Evolutionary conservation across 2,888 invertebrate species (phyloP).

Genomic region (Zaprionus obscuricornis): DNA sequence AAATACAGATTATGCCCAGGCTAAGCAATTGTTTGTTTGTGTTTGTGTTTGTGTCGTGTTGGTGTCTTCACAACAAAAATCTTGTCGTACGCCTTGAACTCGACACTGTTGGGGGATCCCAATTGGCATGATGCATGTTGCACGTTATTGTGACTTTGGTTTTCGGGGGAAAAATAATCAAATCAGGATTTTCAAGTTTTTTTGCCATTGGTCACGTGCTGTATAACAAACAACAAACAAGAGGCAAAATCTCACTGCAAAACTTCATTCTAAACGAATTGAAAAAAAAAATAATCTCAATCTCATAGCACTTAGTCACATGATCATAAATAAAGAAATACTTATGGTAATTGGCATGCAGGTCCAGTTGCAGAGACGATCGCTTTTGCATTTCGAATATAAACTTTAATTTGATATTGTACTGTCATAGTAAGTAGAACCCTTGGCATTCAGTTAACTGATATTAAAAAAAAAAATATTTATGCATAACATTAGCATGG

Average conservation of each 20-base stretch:
- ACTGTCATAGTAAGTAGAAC: background rate
- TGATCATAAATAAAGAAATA: too few species aligned
- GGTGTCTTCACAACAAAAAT: too few species aligned
- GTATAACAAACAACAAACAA: slow-evolving; percentile 12
- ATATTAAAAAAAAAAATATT: slow-evolving; percentile 10
- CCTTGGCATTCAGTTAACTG: slow-evolving; percentile 12
- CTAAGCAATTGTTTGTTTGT: too few species aligned
- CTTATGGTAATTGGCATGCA: slow-evolving; percentile 5
- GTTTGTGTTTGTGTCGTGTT: too few species aligned
- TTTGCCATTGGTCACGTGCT: slow-evolving; percentile 25
- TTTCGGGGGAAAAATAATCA: slow-evolving; percentile 21
- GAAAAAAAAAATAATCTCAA: slow-evolving; percentile 6
- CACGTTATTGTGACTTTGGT: background rate
- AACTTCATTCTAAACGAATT: slow-evolving; percentile 25
- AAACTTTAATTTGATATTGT: background rate
- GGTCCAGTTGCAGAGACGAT: slow-evolving; percentile 9
- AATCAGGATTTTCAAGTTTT: slow-evolving; percentile 36
- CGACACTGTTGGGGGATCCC: slow-evolving; percentile 13
- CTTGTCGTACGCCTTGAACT: slow-evolving; percentile 1
- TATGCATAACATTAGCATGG: background rate
- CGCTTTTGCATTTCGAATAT: too few species aligned
- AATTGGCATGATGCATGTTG: background rate
- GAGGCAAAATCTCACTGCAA: slow-evolving; percentile 13
- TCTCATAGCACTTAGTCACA: slow-evolving; percentile 48
- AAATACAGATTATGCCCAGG: too few species aligned